Evolutionary conservation across 2,113 vertebrate species (phyloP), one percentile per base, ranked within the genome.

Genomic region (Chelonoidis abingdonii): DNA sequence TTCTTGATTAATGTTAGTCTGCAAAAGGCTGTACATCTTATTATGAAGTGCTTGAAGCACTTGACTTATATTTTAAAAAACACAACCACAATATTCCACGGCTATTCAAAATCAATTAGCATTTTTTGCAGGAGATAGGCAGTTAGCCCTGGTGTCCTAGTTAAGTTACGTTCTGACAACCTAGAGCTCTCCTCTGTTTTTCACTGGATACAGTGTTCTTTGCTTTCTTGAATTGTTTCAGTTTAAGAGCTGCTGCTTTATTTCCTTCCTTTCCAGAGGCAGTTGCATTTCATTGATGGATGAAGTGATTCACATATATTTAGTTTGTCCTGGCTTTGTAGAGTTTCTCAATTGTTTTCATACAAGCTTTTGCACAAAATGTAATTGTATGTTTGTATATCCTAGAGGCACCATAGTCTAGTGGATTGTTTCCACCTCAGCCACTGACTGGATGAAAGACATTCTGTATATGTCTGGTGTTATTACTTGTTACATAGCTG

Each of bases 81-180:
- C 10, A 10, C 54, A 87, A 50, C 57, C 25, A 22, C n/a, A 90
- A 84, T 9, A 27, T 91, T 82, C 72, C n/a, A 0, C 25, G 49
- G 53, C 57, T 5, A 52, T 87, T 95, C 89, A 59, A 86, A 92
- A 94, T 82, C 44, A 88, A 92, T 85, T 89, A 84, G 10, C 49
- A 81, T n/a, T 86, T 89, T 65, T 56, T 92, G 59, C 14, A 82
- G 93, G 83, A 54, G 84, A 41, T 6, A 52, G 50, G 47, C 59
- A 29, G 13, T 75, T 80, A n/a, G 13, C 35, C 29, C 25, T 93
- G 3, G 3, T 90, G n/a, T 88, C 59, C n/a, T 54, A 65, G 8
- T 41, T 72, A 84, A 80, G 38, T 79, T 59, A 16, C 9, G 65
- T 72, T 31, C n/a, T 35, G 24, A 52, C 13, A 52, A 83, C 57